phyloP scores from a whole-genome alignment of 1,140 invertebrate species.

The Leptestheria dahalacensis region DNA sequence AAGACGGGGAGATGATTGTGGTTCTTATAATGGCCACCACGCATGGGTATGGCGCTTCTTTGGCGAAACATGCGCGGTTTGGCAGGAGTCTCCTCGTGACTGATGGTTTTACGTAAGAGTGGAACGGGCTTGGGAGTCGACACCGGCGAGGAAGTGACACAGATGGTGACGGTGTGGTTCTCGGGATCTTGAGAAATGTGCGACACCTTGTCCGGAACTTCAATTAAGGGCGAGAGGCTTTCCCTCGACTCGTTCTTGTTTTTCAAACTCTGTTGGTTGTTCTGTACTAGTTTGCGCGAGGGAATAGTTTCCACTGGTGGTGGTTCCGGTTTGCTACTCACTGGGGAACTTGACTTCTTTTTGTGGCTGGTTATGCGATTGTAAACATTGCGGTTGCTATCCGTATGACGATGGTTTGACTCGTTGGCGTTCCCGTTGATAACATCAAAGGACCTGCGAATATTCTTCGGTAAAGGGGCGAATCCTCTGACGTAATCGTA shows the following conservation, averaged over 20 bases:
- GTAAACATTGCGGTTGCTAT: constrained; percentile 15
- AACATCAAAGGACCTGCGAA: constrained; percentile 23
- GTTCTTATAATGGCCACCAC: not conserved
- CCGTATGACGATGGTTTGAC: not conserved
- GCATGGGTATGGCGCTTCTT: not conserved
- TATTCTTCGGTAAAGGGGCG: constrained; percentile 66
- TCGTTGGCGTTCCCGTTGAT: constrained; percentile 10
- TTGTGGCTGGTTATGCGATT: constrained; percentile 13
- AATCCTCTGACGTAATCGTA: constrained; percentile 89
- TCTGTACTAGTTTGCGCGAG: constrained; percentile 43
- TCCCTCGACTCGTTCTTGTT: not conserved
- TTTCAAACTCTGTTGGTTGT: not conserved
- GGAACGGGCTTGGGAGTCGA: not conserved
- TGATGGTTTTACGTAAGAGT: not conserved
- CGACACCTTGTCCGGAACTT: not conserved
- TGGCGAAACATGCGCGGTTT: constrained; percentile 19
- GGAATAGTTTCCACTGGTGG: constrained; percentile 82
- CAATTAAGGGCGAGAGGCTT: not conserved
- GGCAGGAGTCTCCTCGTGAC: not conserved
- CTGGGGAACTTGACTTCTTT: not conserved
- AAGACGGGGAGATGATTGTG: not conserved
- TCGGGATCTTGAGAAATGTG: not conserved
- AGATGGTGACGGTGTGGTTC: not conserved
- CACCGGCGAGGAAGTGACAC: not conserved
- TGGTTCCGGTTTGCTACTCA: constrained; percentile 50